Percentiles rank a stretch among this genome's conserved stretches.
phyloP scores from a whole-genome alignment of 2,113 vertebrate species.

The Bucco capensis region DNA sequence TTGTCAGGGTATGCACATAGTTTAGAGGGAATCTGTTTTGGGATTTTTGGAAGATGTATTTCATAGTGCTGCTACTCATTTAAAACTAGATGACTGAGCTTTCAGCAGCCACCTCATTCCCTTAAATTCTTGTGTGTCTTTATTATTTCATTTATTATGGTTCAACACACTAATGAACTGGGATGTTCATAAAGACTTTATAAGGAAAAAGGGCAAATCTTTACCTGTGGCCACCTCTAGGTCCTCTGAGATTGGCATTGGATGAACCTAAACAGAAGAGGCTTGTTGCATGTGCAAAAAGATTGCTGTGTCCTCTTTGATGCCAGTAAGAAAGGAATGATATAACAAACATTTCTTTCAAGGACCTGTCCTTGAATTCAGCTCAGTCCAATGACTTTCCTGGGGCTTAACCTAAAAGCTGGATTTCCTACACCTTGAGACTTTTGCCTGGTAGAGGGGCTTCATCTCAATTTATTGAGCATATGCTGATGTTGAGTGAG shows the following conservation, averaged over 20 bases:
- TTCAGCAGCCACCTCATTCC: not conserved
- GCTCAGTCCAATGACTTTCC: not conserved
- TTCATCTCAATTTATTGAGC: not conserved
- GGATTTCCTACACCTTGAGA: not conserved
- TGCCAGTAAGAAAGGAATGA: not conserved
- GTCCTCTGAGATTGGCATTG: not conserved
- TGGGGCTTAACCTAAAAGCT: not conserved
- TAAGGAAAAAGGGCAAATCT: not conserved
- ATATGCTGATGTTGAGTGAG: not conserved
- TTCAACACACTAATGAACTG: not conserved
- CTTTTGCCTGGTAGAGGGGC: not conserved
- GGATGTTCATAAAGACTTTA: not conserved
- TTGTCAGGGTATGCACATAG: not conserved
- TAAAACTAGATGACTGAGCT: not conserved
- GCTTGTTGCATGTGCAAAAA: not conserved
- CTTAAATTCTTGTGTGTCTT: not conserved
- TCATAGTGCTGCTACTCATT: not conserved
- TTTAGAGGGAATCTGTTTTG: not conserved
- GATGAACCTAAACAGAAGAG: not conserved
- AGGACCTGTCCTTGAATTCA: not conserved
- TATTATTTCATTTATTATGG: not conserved
- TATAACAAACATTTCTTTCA: not conserved
- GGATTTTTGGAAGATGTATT: not conserved
- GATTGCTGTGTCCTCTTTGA: not conserved
- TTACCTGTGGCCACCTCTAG: not conserved